Evolutionary conservation across 1,140 invertebrate genomes (phyloP), one percentile per base, ranked within the genome.

Genomic region (Megalopta genalis): DNA sequence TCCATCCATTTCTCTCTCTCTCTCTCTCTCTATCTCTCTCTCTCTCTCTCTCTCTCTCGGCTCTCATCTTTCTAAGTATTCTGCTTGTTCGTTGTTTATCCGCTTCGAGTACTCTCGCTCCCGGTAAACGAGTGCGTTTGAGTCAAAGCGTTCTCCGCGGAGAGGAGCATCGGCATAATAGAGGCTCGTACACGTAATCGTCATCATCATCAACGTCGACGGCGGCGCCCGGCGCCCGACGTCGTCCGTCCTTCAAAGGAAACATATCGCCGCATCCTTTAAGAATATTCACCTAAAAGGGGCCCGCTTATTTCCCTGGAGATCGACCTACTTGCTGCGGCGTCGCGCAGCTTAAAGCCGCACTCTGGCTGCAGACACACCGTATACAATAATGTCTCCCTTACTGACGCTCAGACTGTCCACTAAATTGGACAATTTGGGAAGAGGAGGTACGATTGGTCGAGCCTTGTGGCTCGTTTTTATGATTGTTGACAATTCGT

Each of bases 251-350:
- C 65, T 57, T 69, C 73, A 59, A 59, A 67, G 21, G 23, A 46
- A 66, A 66, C 64, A 46, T 66, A 66, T 66, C 39, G 64, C 39
- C 4, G 37, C 23, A 67, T 54, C 76, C 59, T 71, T 57, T 25
- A 46, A 23, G 39, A 57, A 78, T 72, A 64, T 65, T 32, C 8
- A 6, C 5, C 21, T 65, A 65, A 78, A 78, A 78, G 60, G 59
- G 27, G 23, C 0, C 18, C 6, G 25, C 68, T 72, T 78, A 78
- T 78, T 78, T 78, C 76, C 76, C 76, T 12, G 14, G 76, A 72
- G 68, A 46, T 64, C 9, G 62, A 59, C 75, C 57, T n/a, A 37
- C 9, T 67, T 46, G 37, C 52, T 60, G 39, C 0, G 6, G 23
- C 10, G 1, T 10, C 42, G 2, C 10, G 42, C 4, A 3, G 23